These are phyloP conservation scores for Enteromius argenteus DNA, from an alignment of 2,797 vertebrate genomes.

Conservation along the genomic window DNA sequence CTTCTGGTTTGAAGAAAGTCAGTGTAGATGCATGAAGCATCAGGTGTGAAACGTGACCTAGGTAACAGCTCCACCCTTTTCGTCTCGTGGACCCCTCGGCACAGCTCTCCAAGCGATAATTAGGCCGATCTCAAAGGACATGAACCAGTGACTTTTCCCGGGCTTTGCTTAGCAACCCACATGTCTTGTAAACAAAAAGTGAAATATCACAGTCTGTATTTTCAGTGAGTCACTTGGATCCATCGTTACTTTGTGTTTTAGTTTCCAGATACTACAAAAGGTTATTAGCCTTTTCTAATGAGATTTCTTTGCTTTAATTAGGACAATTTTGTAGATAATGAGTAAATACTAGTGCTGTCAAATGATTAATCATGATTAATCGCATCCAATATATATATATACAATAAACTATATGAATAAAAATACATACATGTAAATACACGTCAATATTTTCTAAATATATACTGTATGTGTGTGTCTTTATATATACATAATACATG, in stretches of 20 bases:
- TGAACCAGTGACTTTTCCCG: background rate
- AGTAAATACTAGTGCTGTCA: background rate
- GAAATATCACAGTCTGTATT: constrained; percentile 30
- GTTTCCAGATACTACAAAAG: background rate
- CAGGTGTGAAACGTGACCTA: constrained; percentile 30
- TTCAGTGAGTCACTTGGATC: background rate
- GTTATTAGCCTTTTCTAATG: background rate
- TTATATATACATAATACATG: no score
- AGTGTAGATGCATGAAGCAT: constrained; percentile 18
- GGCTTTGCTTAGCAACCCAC: constrained; percentile 39
- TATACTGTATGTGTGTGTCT: no score
- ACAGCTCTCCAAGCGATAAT: constrained; percentile 8
- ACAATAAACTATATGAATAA: no score
- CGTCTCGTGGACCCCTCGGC: background rate
- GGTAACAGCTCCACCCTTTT: constrained; percentile 31
- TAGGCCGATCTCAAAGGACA: constrained; percentile 32
- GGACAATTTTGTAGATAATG: background rate
- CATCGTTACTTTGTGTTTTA: no score
- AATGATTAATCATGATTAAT: no score
- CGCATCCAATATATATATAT: no score
- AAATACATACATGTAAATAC: no score
- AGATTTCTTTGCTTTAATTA: background rate
- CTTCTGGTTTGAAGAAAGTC: constrained; percentile 26
- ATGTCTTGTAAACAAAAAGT: constrained; percentile 7
- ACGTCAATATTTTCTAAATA: no score